Percentiles rank a stretch among this genome's conserved stretches.
Conservation (phyloP, 2,113 vertebrate genomes). For the Periophthalmodon schlosseri region DNA sequence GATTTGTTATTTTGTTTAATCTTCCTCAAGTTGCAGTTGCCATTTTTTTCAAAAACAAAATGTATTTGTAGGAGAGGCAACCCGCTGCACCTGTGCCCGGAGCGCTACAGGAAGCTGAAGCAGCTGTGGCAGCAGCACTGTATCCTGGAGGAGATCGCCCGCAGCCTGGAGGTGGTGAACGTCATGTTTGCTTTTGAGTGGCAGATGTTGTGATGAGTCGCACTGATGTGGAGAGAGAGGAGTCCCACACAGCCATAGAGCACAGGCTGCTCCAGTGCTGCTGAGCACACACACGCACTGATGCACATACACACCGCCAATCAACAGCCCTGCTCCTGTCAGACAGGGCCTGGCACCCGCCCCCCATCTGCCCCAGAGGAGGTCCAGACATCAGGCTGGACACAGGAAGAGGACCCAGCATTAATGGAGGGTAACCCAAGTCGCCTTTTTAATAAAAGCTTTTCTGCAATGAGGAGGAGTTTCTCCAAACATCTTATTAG, state of each 20-base stretch:
- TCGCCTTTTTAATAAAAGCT: constrained; percentile 64
- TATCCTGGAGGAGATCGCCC: constrained; percentile 95
- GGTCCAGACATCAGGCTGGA: constrained; percentile 21
- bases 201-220: constrained; percentile 86
- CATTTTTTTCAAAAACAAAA: constrained; percentile 18
- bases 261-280: constrained; percentile 29
- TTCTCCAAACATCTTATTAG: constrained; percentile 18
- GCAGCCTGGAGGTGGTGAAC: constrained; percentile 91
- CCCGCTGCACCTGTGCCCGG: constrained; percentile 89
- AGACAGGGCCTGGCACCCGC: constrained; percentile 15
- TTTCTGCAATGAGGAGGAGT: constrained; percentile 48
- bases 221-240: constrained; percentile 6
- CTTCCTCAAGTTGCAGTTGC: neutral
- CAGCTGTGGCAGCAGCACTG: constrained; percentile 96
- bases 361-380: constrained; percentile 24
- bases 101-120: constrained; percentile 93
- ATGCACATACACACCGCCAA: constrained; percentile 8
- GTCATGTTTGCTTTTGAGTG: constrained; percentile 94
- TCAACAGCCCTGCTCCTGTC: constrained; percentile 25
- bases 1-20: constrained; percentile 27
- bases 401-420: constrained; percentile 1
- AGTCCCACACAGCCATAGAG: constrained; percentile 32
- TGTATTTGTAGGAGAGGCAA: constrained; percentile 77
- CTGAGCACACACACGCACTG: constrained; percentile 1
- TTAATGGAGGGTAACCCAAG: constrained; percentile 42